phyloP scores from a whole-genome alignment of 2,113 vertebrate genomes.

The human region DNA sequence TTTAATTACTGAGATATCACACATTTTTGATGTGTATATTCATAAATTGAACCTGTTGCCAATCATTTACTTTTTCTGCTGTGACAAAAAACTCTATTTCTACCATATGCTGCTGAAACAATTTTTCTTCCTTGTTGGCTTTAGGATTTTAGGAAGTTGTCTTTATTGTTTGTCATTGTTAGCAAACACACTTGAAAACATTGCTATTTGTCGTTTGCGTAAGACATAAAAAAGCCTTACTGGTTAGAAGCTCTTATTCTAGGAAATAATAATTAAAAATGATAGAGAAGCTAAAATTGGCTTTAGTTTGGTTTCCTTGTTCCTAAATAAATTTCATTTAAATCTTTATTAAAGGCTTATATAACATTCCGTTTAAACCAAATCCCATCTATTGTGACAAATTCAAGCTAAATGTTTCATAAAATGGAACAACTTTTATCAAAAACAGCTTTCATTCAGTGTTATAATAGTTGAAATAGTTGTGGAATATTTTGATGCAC shows the following conservation, averaged over 20 bases:
- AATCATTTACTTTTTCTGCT: constrained; percentile 58
- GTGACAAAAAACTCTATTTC: constrained; percentile 43
- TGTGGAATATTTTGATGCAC: not conserved
- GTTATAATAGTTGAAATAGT: not conserved
- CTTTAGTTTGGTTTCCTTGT: not conserved
- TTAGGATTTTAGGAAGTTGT: constrained; percentile 35
- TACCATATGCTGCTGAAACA: constrained; percentile 30
- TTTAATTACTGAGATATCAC: constrained; percentile 80
- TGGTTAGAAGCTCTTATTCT: not conserved
- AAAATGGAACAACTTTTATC: not conserved
- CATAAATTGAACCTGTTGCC: constrained; percentile 71
- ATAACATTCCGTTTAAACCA: constrained; percentile 16
- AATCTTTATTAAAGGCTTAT: constrained; percentile 51
- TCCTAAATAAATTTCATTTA: constrained; percentile 54
- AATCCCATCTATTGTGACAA: not conserved
- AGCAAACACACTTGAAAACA: constrained; percentile 54
- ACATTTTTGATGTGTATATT: constrained; percentile 68
- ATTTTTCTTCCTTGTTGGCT: constrained; percentile 53
- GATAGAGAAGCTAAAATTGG: constrained; percentile 38
- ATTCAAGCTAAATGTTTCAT: not conserved
- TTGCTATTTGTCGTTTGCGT: constrained; percentile 50
- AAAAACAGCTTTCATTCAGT: not conserved
- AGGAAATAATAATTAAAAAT: constrained; percentile 52
- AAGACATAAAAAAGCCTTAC: constrained; percentile 51
- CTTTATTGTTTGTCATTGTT: constrained; percentile 53